phyloP scores from a whole-genome alignment of 2,797 vertebrate genomes.

The Falco rusticolus region DNA sequence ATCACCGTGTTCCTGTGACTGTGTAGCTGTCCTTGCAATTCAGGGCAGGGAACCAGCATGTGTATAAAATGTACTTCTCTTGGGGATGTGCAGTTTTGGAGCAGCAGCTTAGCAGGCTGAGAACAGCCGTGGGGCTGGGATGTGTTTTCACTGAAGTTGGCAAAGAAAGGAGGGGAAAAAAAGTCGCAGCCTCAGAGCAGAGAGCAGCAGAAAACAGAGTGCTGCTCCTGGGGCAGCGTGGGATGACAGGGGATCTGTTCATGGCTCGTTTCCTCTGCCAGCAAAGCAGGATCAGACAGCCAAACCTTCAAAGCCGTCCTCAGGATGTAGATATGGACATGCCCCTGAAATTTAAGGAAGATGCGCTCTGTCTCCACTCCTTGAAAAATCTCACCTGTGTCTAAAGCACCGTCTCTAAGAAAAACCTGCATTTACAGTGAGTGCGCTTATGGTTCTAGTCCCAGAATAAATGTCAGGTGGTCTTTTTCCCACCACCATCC shows the following conservation, averaged over 20 bases:
- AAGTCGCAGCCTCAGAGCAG: neutral
- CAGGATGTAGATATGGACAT: neutral
- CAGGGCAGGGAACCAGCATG: accelerated
- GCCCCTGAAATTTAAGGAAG: neutral
- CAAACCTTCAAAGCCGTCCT: neutral
- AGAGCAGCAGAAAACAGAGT: neutral
- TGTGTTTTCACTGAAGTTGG: neutral
- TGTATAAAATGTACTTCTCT: neutral
- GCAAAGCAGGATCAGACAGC: neutral
- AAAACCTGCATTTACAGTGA: neutral
- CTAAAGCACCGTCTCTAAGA: neutral
- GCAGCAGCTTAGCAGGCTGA: neutral
- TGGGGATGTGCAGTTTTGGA: neutral
- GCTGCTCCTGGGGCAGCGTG: neutral
- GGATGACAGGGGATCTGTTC: neutral
- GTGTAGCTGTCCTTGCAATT: neutral
- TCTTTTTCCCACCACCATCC: neutral
- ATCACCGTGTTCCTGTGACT: accelerated
- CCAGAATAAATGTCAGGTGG: neutral
- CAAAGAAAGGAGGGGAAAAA: neutral
- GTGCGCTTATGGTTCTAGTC: neutral
- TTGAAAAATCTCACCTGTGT: neutral
- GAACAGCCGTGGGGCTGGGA: neutral
- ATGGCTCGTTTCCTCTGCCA: neutral
- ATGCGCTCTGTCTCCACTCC: neutral